A percentile compares a stretch with the other conserved stretches of the same genome.
phyloP scores from a whole-genome alignment of 2,888 invertebrate species.

The Synergus umbraculus region DNA sequence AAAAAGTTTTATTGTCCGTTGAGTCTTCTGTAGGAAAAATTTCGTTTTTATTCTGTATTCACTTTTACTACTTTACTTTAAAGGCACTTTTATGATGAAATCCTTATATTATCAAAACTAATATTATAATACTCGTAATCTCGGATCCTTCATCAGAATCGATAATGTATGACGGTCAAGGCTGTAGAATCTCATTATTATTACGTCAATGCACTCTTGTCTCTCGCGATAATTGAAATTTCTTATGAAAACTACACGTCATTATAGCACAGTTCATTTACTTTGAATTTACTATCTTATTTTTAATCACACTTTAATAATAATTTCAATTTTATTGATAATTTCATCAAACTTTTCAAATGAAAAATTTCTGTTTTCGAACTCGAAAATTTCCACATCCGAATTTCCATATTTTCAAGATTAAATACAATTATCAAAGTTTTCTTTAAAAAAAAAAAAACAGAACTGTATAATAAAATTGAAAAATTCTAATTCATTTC shows the following conservation, averaged over 20 bases:
- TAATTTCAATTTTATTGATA: not conserved
- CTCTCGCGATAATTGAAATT: slow-evolving; percentile 10
- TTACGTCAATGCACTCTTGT: slow-evolving; percentile 22
- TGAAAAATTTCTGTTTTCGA: not conserved
- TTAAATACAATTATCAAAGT: not conserved
- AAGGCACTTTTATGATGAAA: not conserved
- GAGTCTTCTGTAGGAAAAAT: not conserved
- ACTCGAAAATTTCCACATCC: not conserved
- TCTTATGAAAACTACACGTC: not conserved
- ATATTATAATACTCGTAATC: not conserved
- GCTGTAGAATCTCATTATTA: slow-evolving; percentile 1
- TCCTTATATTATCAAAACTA: not conserved
- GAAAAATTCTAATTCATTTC: not conserved
- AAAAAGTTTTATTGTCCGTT: too few species aligned
- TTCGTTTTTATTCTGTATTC: not conserved
- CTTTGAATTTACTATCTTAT: not conserved
- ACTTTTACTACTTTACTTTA: not conserved
- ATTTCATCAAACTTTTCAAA: not conserved
- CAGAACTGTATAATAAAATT: not conserved
- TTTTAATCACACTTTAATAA: not conserved
- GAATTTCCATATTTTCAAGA: not conserved
- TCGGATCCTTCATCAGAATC: not conserved
- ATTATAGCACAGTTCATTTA: not conserved
- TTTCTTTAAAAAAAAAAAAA: not conserved
- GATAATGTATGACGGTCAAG: slow-evolving; percentile 15